Evolutionary conservation across 2,797 vertebrate species (phyloP).

Genomic region (Sebastolobus altivelis): DNA sequence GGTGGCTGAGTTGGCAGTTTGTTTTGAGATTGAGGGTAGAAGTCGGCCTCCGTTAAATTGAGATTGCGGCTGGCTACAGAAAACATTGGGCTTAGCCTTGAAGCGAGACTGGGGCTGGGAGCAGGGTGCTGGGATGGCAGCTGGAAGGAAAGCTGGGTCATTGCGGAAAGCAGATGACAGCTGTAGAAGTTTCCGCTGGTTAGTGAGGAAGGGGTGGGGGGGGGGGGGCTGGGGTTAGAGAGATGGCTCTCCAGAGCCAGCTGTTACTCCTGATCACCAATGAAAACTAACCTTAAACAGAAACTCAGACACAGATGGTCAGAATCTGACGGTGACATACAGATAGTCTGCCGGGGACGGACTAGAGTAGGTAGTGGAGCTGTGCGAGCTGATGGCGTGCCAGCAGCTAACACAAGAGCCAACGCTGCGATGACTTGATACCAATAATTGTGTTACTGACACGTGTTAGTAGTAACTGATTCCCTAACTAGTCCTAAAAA

Average conservation of each 20-base stretch:
- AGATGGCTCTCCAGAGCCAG: slow-evolving; percentile 77
- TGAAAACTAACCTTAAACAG: slow-evolving; percentile 73
- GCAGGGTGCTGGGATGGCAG: slow-evolving; percentile 75
- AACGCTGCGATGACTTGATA: slow-evolving; percentile 17
- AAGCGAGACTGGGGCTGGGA: slow-evolving; percentile 56
- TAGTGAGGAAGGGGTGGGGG: slow-evolving; percentile 65
- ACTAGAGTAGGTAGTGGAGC: slow-evolving; percentile 23
- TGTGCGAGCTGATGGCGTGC: slow-evolving; percentile 36
- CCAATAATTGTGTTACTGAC: slow-evolving; percentile 1
- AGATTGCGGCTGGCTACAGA: slow-evolving; percentile 7
- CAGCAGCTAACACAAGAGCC: slow-evolving; percentile 35
- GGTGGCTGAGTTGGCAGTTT: slow-evolving; percentile 14
- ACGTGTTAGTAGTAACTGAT: background rate
- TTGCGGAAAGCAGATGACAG: slow-evolving; percentile 87
- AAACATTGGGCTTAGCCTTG: slow-evolving; percentile 47
- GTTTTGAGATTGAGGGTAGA: background rate
- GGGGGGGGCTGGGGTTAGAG: slow-evolving; percentile 55
- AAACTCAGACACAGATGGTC: slow-evolving; percentile 68
- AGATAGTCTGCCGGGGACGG: slow-evolving; percentile 44
- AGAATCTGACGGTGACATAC: slow-evolving; percentile 41
- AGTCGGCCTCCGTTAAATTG: slow-evolving; percentile 14
- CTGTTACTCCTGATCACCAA: slow-evolving; percentile 80
- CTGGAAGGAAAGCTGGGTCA: slow-evolving; percentile 84
- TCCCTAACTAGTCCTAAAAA: background rate
- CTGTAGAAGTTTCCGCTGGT: slow-evolving; percentile 84